phyloP scores from a whole-genome alignment of 1,140 invertebrate species.

The Calephelis virginiensis region DNA sequence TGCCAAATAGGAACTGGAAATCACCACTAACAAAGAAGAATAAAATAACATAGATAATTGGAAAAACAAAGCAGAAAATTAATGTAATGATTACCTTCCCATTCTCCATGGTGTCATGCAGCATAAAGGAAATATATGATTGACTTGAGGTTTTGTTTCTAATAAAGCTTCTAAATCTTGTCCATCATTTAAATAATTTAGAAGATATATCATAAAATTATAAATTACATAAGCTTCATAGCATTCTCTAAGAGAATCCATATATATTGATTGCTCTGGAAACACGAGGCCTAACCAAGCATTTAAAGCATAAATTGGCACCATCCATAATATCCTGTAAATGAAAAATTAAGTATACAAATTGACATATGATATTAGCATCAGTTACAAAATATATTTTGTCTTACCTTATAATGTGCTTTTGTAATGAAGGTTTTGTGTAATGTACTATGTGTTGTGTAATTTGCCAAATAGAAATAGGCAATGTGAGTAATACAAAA shows the following conservation, averaged over 20 bases:
- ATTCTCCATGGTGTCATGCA: conserved; percentile 92
- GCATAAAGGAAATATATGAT: conserved; percentile 91
- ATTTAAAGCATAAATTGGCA: conserved; percentile 97
- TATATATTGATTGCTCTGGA: conserved; percentile 92
- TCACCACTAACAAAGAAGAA: too few relatives aligned
- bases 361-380: conserved; percentile 1
- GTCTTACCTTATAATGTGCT: conserved; percentile 93
- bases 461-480: conserved; percentile 96
- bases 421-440: conserved; percentile 94
- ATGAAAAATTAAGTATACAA: conserved; percentile 36
- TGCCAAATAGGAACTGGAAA: too few relatives aligned
- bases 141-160: conserved; percentile 90
- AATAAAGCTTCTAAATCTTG: conserved; percentile 89
- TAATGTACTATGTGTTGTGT: conserved; percentile 96
- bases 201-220: conserved; percentile 97
- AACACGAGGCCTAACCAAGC: conserved; percentile 92
- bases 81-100: conserved; percentile 81
- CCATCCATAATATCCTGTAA: conserved; percentile 97
- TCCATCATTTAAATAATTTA: conserved; percentile 93
- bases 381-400: conserved; percentile 12
- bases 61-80: neutral
- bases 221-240: conserved; percentile 99
- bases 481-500: conserved; percentile 93
- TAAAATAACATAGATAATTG: too few relatives aligned
- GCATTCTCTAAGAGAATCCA: conserved; percentile 95